A percentile compares a stretch with the other conserved stretches of the same genome.
phyloP scores from a whole-genome alignment of 2,113 vertebrate genomes.

The Hyperopisus bebe region DNA sequence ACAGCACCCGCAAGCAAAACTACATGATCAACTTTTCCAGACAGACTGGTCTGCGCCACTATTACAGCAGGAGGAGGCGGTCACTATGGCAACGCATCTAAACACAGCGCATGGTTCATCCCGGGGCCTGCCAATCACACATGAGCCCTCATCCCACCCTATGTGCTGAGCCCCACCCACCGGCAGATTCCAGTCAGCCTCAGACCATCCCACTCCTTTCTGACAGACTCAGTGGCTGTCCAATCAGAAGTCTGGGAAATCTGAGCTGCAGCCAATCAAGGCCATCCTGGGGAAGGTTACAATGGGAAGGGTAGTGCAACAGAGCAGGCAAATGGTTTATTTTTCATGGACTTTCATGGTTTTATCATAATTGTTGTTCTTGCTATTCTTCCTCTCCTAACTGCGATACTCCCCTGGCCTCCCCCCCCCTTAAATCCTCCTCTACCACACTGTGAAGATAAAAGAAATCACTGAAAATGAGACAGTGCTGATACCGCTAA shows the following conservation, averaged over 20 bases:
- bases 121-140: conserved; percentile 48
- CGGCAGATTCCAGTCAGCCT: conserved; percentile 15
- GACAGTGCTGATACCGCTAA: background rate
- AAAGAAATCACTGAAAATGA: conserved; percentile 11
- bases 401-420: background rate
- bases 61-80: conserved; percentile 96
- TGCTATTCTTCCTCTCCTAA: conserved; percentile 14
- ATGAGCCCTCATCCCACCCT: conserved; percentile 11
- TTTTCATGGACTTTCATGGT: conserved; percentile 21
- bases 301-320: conserved; percentile 6
- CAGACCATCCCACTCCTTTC: conserved; percentile 16
- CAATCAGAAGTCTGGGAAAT: conserved; percentile 37
- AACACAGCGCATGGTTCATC: conserved; percentile 50
- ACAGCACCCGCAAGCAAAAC: conserved; percentile 98
- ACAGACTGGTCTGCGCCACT: conserved; percentile 90
- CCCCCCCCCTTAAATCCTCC: conserved; percentile 5
- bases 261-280: conserved; percentile 29
- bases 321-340: conserved; percentile 10
- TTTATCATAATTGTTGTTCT: conserved; percentile 22
- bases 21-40: conserved; percentile 99
- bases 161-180: conserved; percentile 6
- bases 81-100: conserved; percentile 83
- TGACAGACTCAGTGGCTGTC: conserved; percentile 36
- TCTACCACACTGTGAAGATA: conserved; percentile 27
- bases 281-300: conserved; percentile 13